Base-by-base conservation (phyloP, 2,888 invertebrate genomes). In the Pachliopta kotzebuea region DNA sequence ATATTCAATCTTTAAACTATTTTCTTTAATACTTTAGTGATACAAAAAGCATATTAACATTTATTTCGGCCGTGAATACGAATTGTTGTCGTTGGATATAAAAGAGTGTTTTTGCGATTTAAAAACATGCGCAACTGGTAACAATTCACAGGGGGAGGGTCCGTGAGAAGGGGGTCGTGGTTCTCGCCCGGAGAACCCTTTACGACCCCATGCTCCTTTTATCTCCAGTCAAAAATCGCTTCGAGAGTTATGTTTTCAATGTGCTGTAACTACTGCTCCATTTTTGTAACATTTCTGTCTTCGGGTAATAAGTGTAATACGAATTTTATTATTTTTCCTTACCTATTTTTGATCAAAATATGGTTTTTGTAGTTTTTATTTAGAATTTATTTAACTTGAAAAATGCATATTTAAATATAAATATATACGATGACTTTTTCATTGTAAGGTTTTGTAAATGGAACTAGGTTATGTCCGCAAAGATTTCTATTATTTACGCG, bases 171-270 rank as follows among this genome's bases (percentile, higher is more conserved):
- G 74, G 82, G 84, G 83, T 84, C 84, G 81, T 61, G 80, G 84
- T 84, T 80, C 79, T 78, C 74, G 68, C 68, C 63, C 62, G 69
- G 70, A 73, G 81, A 81, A 84, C 88, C 88, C 86, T 86, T 87
- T 83, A 77, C 78, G 78, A 83, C 85, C 84, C 85, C 79, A 79
- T 80, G 79, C 78, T 81, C 74, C 79, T 84, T 83, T 87, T 84
- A 86, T 89, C 87, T 88, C 85, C 83, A 77, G 82, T 89, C 85
- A 86, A 87, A 89, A 88, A 89, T 84, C 82, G 84, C 79, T 86
- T 79, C 77, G 77, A 78, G 84, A 79, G 79, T 80, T 81, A 77
- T 84, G 83, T 81, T 84, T 82, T 84, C 80, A 79, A 77, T 76
- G 71, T 72, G 76, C 74, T 78, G 81, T 85, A 84, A 83, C 85